A percentile compares a stretch with the other conserved stretches of the same genome.
Evolutionary conservation across 2,888 invertebrate genomes (phyloP).

Genomic region (Pristionchus mayeri): DNA sequence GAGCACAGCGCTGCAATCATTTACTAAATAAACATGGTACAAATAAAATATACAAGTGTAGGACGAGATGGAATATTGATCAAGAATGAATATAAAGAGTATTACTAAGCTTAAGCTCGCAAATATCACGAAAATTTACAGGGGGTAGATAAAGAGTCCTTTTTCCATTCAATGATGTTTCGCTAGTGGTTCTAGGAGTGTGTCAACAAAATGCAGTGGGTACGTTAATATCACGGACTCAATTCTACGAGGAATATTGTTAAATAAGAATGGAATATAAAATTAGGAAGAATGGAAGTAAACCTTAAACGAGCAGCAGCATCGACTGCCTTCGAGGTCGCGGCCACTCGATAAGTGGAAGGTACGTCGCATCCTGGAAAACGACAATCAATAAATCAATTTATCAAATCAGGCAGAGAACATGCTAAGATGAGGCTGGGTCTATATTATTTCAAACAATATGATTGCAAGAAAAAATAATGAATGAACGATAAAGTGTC

Average conservation of each 20-base stretch:
- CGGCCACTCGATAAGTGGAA: neutral
- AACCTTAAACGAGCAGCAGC: neutral
- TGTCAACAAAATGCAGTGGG: too few species aligned
- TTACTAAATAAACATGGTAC: too few species aligned
- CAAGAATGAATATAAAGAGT: neutral
- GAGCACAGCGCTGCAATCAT: neutral
- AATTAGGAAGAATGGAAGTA: neutral
- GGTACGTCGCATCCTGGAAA: slow-evolving; percentile 1
- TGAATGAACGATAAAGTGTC: too few species aligned
- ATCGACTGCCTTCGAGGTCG: neutral
- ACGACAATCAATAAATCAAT: too few species aligned
- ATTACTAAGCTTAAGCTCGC: neutral
- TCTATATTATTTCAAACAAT: too few species aligned
- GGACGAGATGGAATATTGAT: neutral
- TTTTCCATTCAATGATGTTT: neutral
- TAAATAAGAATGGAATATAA: neutral
- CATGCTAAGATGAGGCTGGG: too few species aligned
- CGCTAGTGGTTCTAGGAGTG: neutral
- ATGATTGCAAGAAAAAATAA: too few species aligned
- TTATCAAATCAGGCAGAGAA: too few species aligned
- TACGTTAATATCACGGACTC: neutral
- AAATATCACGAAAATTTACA: neutral
- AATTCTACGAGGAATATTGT: neutral
- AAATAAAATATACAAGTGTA: too few species aligned
- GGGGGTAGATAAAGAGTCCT: neutral